These are phyloP conservation scores for Eulithis testata DNA, from an alignment of 2,888 invertebrate species.

Conservation along the genomic window DNA sequence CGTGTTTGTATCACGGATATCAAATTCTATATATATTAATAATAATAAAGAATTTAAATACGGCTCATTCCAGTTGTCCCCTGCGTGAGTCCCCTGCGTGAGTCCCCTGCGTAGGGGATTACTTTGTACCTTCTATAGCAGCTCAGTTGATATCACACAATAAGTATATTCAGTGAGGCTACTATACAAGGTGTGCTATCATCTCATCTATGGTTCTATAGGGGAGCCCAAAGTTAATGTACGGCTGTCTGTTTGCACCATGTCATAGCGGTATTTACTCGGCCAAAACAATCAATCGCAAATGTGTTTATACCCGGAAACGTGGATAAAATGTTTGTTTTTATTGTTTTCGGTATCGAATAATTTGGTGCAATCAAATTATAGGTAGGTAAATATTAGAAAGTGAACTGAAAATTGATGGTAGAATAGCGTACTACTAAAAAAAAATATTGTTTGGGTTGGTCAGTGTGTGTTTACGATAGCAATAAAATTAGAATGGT, in stretches of 20 bases:
- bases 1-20: too few species aligned
- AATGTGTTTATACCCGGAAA: constrained; percentile 52
- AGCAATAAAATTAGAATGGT: too few species aligned
- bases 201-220: constrained; percentile 17
- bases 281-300: constrained; percentile 48
- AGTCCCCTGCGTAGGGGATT: too few species aligned
- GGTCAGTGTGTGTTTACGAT: too few species aligned
- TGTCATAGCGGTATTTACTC: constrained; percentile 50
- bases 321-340: constrained; percentile 43
- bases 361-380: constrained; percentile 27
- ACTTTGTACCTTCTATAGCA: too few species aligned
- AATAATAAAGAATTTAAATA: too few species aligned
- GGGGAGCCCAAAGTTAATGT: constrained; percentile 47
- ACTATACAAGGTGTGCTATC: neutral
- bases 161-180: neutral
- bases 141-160: neutral
- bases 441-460: too few species aligned
- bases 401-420: constrained; percentile 10
- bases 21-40: too few species aligned
- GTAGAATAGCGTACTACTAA: neutral
- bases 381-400: constrained; percentile 5
- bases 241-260: constrained; percentile 47
- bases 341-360: constrained; percentile 35
- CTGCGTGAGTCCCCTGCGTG: too few species aligned
- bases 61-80: too few species aligned